Conservation (phyloP, 2,888 invertebrate genomes). For the Arctia plantaginis region DNA sequence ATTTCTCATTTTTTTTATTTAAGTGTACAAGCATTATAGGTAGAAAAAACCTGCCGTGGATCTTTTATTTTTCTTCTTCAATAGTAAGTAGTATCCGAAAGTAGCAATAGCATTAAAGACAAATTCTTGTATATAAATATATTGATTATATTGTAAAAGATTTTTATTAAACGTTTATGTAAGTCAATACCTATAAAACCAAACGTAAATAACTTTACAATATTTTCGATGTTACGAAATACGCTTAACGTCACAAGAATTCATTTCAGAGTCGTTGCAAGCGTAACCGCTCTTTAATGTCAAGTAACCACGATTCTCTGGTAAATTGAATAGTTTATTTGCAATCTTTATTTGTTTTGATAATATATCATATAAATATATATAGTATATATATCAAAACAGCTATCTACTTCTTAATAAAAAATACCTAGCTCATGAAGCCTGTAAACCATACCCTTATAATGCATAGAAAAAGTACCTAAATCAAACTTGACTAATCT, state of each 20-base stretch:
- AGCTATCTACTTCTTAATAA: background rate
- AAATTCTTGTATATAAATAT: background rate
- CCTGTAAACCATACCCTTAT: background rate
- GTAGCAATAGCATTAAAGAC: too few relatives aligned
- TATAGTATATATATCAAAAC: background rate
- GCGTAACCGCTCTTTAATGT: background rate
- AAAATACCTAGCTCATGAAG: background rate
- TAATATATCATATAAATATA: background rate
- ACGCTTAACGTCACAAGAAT: constrained; percentile 1
- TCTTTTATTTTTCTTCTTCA: too few relatives aligned
- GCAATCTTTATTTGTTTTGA: constrained; percentile 1
- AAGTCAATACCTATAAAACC: background rate
- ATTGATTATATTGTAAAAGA: background rate
- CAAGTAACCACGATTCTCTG: constrained; percentile 4
- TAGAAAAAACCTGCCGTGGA: too few relatives aligned
- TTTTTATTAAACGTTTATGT: background rate
- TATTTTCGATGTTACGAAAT: constrained; percentile 1
- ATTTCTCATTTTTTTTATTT: too few relatives aligned
- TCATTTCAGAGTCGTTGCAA: background rate
- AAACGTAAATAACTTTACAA: background rate
- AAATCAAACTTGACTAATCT: background rate
- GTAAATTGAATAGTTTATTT: constrained; percentile 15
- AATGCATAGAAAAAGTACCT: background rate
- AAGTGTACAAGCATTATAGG: too few relatives aligned
- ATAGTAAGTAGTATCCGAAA: too few relatives aligned